phyloP scores from a whole-genome alignment of 2,797 vertebrate species.

The Coregonus sp. region DNA sequence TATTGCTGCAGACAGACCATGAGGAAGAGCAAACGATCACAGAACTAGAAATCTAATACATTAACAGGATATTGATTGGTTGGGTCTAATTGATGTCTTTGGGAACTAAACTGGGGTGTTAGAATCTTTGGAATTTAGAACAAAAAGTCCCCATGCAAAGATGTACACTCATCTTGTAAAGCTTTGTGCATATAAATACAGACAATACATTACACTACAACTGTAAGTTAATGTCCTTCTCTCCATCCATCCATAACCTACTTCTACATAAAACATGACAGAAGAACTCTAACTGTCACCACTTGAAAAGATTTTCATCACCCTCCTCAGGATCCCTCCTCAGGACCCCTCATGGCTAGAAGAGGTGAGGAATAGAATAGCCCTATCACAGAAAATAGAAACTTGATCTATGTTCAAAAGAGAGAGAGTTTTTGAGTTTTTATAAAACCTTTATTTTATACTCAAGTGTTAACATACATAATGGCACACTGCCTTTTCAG shows the following conservation, averaged over 20 bases:
- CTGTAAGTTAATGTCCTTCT: constrained; percentile 29
- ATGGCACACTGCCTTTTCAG: too few relatives aligned
- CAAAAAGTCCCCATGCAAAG: too few relatives aligned
- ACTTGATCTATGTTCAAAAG: neutral
- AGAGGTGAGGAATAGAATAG: neutral
- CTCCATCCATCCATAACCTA: constrained; percentile 50
- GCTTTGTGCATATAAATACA: too few relatives aligned
- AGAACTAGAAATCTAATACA: constrained; percentile 45
- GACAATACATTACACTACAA: too few relatives aligned
- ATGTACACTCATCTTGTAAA: too few relatives aligned
- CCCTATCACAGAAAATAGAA: too few relatives aligned
- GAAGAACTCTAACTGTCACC: constrained; percentile 32
- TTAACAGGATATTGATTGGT: constrained; percentile 46
- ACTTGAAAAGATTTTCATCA: constrained; percentile 9
- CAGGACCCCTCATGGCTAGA: constrained; percentile 15
- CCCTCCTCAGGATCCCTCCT: too few relatives aligned
- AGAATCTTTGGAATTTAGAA: neutral
- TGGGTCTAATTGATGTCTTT: constrained; percentile 33
- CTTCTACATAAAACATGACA: constrained; percentile 52
- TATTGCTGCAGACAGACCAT: constrained; percentile 12
- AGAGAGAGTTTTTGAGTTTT: too few relatives aligned
- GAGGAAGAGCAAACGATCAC: constrained; percentile 22
- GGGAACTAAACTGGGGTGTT: constrained; percentile 29
- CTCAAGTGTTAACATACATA: too few relatives aligned
- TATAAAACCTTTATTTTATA: too few relatives aligned